Evolutionary conservation across 2,113 vertebrate species (phyloP).

Genomic region (Gobiocypris rarus): DNA sequence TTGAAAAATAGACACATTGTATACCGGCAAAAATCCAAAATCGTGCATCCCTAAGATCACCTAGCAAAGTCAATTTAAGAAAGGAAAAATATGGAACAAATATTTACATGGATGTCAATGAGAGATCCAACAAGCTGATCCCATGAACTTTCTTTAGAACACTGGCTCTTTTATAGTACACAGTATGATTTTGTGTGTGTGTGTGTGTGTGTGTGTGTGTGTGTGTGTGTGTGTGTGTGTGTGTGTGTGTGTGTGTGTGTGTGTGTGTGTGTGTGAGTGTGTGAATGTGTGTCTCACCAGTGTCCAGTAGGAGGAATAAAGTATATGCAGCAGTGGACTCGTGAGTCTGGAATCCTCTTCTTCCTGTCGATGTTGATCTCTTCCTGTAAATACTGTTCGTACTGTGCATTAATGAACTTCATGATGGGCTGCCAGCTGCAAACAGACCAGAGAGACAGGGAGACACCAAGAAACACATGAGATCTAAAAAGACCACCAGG

Average conservation of each 20-base stretch:
- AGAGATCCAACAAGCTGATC: too few species aligned
- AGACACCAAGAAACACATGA: constrained; percentile 33
- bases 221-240: too few species aligned
- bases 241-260: constrained; percentile 24
- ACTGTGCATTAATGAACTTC: constrained; percentile 90
- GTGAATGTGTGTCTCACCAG: constrained; percentile 75
- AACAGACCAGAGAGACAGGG: constrained; percentile 18
- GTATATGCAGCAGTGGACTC: constrained; percentile 90
- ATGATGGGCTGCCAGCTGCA: constrained; percentile 88
- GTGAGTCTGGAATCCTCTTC: constrained; percentile 84
- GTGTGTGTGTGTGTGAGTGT: constrained; percentile 31
- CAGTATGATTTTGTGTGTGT: too few species aligned
- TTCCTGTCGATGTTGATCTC: constrained; percentile 87
- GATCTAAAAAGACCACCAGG: background rate
- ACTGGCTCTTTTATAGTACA: too few species aligned
- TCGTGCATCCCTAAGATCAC: too few species aligned
- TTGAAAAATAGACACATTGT: too few species aligned
- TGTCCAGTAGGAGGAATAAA: constrained; percentile 89
- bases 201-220: too few species aligned
- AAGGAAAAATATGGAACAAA: too few species aligned
- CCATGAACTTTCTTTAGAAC: too few species aligned
- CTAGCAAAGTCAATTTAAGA: too few species aligned
- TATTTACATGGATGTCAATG: too few species aligned
- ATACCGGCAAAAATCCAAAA: too few species aligned
- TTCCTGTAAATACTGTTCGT: constrained; percentile 88